Conservation (phyloP, 2,888 invertebrate genomes). For the Lepas anatifera region DNA sequence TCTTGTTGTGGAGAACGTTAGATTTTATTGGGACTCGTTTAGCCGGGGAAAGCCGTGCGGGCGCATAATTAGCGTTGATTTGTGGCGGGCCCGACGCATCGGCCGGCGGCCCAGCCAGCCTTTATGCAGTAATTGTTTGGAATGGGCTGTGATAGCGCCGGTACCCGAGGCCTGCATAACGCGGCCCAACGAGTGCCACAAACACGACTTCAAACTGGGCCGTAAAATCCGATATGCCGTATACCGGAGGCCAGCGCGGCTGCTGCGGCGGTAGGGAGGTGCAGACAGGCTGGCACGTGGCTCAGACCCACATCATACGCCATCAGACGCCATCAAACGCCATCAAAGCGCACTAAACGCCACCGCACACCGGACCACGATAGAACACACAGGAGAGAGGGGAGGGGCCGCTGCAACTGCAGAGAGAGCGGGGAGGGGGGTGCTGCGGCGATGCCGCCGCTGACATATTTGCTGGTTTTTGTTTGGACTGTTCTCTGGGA, state of each 20-base stretch:
- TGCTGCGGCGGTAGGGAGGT: not conserved
- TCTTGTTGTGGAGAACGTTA: constrained; percentile 9
- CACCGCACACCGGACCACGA: too few species aligned
- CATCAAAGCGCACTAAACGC: too few species aligned
- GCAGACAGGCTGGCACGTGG: not conserved
- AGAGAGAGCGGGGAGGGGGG: too few species aligned
- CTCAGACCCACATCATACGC: too few species aligned
- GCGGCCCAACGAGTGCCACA: not conserved
- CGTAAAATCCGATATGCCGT: constrained; percentile 8
- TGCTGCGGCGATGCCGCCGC: too few species aligned
- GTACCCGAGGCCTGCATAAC: not conserved
- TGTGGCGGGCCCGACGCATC: not conserved
- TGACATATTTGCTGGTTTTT: too few species aligned
- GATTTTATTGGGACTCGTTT: constrained; percentile 9
- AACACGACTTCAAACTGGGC: constrained; percentile 1
- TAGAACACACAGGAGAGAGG: too few species aligned
- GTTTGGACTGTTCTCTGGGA: too few species aligned
- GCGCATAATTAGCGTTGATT: constrained; percentile 1
- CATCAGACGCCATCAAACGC: too few species aligned
- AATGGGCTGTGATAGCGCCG: not conserved
- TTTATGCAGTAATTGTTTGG: constrained; percentile 5
- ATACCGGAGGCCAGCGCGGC: not conserved
- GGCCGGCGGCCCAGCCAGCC: not conserved
- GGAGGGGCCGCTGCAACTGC: too few species aligned
- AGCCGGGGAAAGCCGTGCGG: not conserved